Base-by-base conservation (phyloP, 2,113 vertebrate species). In the Cettia cetti region DNA sequence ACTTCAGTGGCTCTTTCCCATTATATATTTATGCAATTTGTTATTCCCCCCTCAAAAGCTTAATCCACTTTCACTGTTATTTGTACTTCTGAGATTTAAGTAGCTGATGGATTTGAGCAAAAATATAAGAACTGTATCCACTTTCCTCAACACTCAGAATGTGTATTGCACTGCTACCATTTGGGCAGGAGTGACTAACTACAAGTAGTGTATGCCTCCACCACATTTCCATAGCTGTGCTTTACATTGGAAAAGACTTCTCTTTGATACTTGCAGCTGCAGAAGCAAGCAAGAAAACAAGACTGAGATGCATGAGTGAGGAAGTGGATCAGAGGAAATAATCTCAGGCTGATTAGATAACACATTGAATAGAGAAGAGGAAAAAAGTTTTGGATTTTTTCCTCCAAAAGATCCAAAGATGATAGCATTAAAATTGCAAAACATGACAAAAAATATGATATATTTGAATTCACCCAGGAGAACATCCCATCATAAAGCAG, bases 211-310 rank as follows among this genome's bases (percentile, higher is more conserved):
- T 40, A 18, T 74, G 16, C 44, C 35, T 65, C 27, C 21, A 2
- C 2, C 23, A 33, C 23, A 2, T 77, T 86, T 50, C 28, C 28
- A 17, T 66, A 71, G 22, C 52, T 84, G 44, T 82, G 57, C 16
- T 85, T 87, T 89, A 44, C 52, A 44, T 35, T 39, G 31, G 47
- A 89, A 91, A 88, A 92, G 8, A 24, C 10, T 83, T 33, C 15
- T 27, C 20, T 69, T 74, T 85, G 30, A 70, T 50, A 84, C 80
- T 63, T 92, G 84, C 93, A 92, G 92, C 93, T 95, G 90, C 84
- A 78, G 66, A 83, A 83, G 65, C 49, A 90, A 92, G 42, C 5
- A 61, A 75, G 78, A 10, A 92, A 90, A 86, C n/a, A 77, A 84
- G 78, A 68, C 40, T 89, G 81, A 85, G 84, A 86, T 63, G 81